Conservation (phyloP, 2,113 vertebrate genomes). For the Melanerpes formicivorus region DNA sequence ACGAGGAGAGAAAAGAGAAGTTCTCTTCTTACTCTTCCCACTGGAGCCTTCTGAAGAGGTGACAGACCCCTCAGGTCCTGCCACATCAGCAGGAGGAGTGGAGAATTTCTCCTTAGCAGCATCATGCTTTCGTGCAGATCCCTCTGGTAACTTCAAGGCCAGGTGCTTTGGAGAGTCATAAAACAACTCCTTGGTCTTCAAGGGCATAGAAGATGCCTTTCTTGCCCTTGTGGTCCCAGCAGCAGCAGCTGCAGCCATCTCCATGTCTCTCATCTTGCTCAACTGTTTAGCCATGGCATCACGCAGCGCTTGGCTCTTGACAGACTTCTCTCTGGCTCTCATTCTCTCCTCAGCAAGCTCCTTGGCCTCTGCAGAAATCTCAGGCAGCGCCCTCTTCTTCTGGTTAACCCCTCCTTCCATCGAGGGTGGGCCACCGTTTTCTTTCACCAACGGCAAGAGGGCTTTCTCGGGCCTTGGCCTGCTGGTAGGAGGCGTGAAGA, state of each 20-base stretch:
- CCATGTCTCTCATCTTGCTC: constrained; percentile 89
- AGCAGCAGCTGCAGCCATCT: constrained; percentile 64
- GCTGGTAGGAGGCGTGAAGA: constrained; percentile 87
- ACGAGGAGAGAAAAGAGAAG: constrained; percentile 94
- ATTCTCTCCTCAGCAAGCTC: constrained; percentile 94
- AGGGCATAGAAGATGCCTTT: constrained; percentile 45
- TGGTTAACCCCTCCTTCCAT: constrained; percentile 38
- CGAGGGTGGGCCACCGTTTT: constrained; percentile 83
- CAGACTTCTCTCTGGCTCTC: constrained; percentile 90
- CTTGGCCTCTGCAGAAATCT: constrained; percentile 90
- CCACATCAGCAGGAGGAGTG: constrained; percentile 66
- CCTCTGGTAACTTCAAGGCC: constrained; percentile 76
- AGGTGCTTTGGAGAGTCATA: constrained; percentile 71
- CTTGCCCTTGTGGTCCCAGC: constrained; percentile 66
- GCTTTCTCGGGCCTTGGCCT: constrained; percentile 72
- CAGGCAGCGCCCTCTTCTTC: constrained; percentile 72
- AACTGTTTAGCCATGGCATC: constrained; percentile 95
- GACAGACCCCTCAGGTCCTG: constrained; percentile 87
- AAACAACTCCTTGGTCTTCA: constrained; percentile 71
- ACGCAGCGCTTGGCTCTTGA: constrained; percentile 92
- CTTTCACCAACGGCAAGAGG: constrained; percentile 77
- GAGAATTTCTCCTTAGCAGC: constrained; percentile 79
- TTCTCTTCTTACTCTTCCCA: constrained; percentile 92
- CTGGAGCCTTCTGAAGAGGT: constrained; percentile 91
- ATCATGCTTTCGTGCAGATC: constrained; percentile 76